Evolutionary conservation across 2,888 invertebrate genomes (phyloP).

Genomic region (Drosophila leonis): DNA sequence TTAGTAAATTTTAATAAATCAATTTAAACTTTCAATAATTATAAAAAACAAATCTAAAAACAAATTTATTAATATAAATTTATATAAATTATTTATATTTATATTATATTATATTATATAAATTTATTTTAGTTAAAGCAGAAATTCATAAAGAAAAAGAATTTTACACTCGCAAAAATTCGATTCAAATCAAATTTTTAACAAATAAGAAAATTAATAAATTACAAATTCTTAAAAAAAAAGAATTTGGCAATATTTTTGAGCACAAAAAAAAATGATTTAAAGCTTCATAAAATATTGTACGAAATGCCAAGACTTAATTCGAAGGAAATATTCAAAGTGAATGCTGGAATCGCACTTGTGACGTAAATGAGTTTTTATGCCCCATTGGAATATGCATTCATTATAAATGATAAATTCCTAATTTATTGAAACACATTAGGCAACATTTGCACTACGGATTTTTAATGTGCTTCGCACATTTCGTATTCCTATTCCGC

Average conservation of each 20-base stretch:
- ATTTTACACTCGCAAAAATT: neutral
- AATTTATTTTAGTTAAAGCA: too few species aligned
- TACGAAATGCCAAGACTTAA: neutral
- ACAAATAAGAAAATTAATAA: neutral
- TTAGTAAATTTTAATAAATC: too few species aligned
- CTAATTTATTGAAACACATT: conserved; percentile 46
- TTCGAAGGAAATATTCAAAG: neutral
- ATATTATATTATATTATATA: too few species aligned
- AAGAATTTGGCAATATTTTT: neutral
- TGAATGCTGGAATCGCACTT: neutral
- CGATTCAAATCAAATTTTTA: neutral
- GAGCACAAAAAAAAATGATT: neutral
- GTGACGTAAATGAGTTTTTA: conserved; percentile 24
- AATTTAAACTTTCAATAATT: too few species aligned
- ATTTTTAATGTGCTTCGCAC: conserved; percentile 57
- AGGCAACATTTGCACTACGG: conserved; percentile 43
- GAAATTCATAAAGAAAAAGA: too few species aligned
- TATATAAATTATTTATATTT: too few species aligned
- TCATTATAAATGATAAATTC: conserved; percentile 26
- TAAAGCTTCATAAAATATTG: neutral
- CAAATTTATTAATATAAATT: too few species aligned
- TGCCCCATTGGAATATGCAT: conserved; percentile 10
- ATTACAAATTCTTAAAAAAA: neutral
- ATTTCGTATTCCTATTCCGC: conserved; percentile 31
- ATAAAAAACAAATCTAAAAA: too few species aligned